Percentiles rank a stretch among this genome's conserved stretches.
These are phyloP conservation scores for Tetropium fuscum DNA, from an alignment of 2,888 invertebrate species.

Conservation along the genomic window DNA sequence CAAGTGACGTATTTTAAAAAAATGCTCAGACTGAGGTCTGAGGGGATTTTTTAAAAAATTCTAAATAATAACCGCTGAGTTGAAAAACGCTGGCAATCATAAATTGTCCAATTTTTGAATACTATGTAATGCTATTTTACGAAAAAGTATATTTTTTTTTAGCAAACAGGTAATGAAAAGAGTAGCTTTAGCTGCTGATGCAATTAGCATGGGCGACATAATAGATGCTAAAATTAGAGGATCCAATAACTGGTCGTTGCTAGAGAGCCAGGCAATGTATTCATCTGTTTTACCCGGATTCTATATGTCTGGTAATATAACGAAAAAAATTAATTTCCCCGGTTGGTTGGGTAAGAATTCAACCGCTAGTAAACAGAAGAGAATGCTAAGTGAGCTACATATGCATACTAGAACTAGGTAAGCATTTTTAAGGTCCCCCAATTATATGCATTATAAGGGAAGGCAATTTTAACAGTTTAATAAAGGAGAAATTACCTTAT, in stretches of 20 bases:
- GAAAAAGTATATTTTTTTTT: conserved; percentile 24
- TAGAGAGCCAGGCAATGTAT: conserved; percentile 89
- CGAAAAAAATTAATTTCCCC: conserved; percentile 90
- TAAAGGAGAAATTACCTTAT: no score
- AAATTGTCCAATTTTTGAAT: no score
- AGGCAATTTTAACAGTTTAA: no score
- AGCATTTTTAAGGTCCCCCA: conserved; percentile 33
- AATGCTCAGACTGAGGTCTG: no score
- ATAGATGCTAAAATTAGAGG: conserved; percentile 86
- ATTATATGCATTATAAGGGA: no score
- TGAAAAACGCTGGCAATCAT: no score
- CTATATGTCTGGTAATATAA: conserved; percentile 83
- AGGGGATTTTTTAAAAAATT: no score
- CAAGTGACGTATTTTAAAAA: no score
- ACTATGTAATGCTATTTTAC: no score
- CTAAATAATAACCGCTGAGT: no score
- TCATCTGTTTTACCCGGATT: conserved; percentile 93
- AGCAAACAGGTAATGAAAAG: conserved; percentile 64
- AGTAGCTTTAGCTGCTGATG: conserved; percentile 85
- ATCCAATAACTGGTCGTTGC: conserved; percentile 86
- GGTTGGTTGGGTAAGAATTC: conserved; percentile 98
- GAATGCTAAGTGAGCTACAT: conserved; percentile 86
- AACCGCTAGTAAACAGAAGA: conserved; percentile 80
- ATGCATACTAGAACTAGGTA: conserved; percentile 88
- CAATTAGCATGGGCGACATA: conserved; percentile 87